Conservation (phyloP, 2,888 invertebrate genomes). For the Sussaba pulchella region DNA sequence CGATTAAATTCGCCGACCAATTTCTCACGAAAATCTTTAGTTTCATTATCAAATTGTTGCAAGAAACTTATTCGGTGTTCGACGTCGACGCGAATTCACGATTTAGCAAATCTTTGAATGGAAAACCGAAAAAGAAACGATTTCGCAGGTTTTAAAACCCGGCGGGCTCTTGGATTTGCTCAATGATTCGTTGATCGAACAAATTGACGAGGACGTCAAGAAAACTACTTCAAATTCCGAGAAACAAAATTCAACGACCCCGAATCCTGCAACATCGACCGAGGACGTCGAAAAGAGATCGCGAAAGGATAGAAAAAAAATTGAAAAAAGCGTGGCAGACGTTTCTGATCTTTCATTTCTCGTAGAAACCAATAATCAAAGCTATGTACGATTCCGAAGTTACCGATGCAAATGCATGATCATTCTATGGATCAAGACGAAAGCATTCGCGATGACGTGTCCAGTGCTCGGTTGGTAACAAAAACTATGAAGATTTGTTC, state of each 20-base stretch:
- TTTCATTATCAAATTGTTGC: conserved; percentile 37
- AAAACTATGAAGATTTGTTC: too few species aligned
- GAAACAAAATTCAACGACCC: background rate
- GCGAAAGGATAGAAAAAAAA: background rate
- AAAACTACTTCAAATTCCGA: too few species aligned
- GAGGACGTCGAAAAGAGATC: background rate
- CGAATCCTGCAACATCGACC: background rate
- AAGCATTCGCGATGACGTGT: too few species aligned
- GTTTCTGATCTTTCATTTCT: background rate
- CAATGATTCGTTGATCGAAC: too few species aligned
- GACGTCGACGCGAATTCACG: background rate
- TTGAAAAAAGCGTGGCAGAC: background rate
- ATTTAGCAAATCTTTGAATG: background rate
- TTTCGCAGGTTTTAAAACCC: too few species aligned
- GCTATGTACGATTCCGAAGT: background rate
- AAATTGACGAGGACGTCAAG: background rate
- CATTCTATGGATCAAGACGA: too few species aligned
- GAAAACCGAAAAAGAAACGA: background rate
- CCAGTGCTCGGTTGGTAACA: too few species aligned
- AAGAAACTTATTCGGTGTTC: background rate
- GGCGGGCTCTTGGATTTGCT: too few species aligned
- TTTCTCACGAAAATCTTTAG: conserved; percentile 53
- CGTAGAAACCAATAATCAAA: background rate
- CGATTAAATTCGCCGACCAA: conserved; percentile 50
- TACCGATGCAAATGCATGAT: too few species aligned